These are phyloP conservation scores for Cydia pomonella DNA, from an alignment of 1,140 invertebrate species.

Conservation along the genomic window DNA sequence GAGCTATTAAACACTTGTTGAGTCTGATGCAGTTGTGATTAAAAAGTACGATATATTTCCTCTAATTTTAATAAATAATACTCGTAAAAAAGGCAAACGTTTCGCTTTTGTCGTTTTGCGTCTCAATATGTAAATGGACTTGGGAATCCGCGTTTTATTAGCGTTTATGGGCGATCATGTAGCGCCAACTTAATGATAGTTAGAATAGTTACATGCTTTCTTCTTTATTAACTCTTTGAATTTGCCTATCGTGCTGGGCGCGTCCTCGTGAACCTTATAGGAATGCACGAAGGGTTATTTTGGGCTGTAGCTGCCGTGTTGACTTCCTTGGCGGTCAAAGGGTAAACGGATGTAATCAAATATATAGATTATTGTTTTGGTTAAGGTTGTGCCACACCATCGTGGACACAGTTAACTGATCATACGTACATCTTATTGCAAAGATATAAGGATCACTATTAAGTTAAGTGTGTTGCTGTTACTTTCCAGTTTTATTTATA, in stretches of 20 bases:
- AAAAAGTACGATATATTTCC: neutral
- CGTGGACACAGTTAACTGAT: too few relatives aligned
- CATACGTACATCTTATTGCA: too few relatives aligned
- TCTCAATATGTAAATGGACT: neutral
- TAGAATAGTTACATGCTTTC: neutral
- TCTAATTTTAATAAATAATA: too few relatives aligned
- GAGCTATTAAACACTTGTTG: neutral
- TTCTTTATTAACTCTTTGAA: neutral
- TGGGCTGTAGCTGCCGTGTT: too few relatives aligned
- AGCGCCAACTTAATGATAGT: neutral
- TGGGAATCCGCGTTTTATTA: neutral
- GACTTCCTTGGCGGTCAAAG: too few relatives aligned
- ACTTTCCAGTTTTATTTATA: too few relatives aligned
- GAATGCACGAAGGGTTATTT: too few relatives aligned
- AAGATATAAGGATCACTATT: too few relatives aligned
- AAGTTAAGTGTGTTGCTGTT: too few relatives aligned
- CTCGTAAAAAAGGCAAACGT: neutral
- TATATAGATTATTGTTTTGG: neutral
- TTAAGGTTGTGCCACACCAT: neutral
- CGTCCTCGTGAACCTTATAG: too few relatives aligned
- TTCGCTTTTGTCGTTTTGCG: neutral
- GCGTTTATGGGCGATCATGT: neutral
- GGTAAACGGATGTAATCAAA: slow-evolving; percentile 5
- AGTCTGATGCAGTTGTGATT: neutral
- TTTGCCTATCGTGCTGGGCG: too few relatives aligned